phyloP scores from a whole-genome alignment of 2,888 invertebrate species.

The Napeogenes sylphis region DNA sequence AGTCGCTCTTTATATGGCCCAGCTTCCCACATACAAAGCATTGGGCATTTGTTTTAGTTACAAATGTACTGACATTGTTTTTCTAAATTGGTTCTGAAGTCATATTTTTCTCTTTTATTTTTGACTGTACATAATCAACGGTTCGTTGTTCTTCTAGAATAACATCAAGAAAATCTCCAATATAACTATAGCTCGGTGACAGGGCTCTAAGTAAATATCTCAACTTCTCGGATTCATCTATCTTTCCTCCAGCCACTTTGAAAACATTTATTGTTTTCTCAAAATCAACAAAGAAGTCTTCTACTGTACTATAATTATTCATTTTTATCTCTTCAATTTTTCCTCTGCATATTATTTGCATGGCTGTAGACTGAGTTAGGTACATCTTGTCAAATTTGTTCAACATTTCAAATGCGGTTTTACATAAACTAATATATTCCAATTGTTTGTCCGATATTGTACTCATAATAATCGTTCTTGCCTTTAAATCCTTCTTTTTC shows the following conservation, averaged over 20 bases:
- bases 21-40: slow-evolving; percentile 34
- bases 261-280: slow-evolving; percentile 35
- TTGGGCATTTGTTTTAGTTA: slow-evolving; percentile 26
- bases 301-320: slow-evolving; percentile 33
- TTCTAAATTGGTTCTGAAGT: too few relatives aligned
- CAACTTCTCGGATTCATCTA: slow-evolving; percentile 35
- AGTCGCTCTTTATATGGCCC: slow-evolving; percentile 33
- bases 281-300: slow-evolving; percentile 35
- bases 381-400: slow-evolving; percentile 38
- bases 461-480: slow-evolving; percentile 33
- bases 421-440: slow-evolving; percentile 32
- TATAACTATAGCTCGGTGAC: slow-evolving; percentile 36
- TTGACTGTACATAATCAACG: slow-evolving; percentile 31
- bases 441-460: slow-evolving; percentile 34
- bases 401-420: slow-evolving; percentile 30
- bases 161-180: slow-evolving; percentile 37
- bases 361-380: slow-evolving; percentile 32
- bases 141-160: slow-evolving; percentile 37
- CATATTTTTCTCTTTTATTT: slow-evolving; percentile 36
- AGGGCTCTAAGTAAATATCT: slow-evolving; percentile 36
- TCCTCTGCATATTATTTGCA: slow-evolving; percentile 36
- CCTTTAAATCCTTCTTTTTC: slow-evolving; percentile 32
- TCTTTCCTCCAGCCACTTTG: slow-evolving; percentile 32
- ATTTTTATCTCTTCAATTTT: slow-evolving; percentile 35
- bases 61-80: slow-evolving; percentile 31